These are phyloP conservation scores for Phrynocephalus vlangalii DNA, from an alignment of 2,797 vertebrate species.

Conservation along the genomic window DNA sequence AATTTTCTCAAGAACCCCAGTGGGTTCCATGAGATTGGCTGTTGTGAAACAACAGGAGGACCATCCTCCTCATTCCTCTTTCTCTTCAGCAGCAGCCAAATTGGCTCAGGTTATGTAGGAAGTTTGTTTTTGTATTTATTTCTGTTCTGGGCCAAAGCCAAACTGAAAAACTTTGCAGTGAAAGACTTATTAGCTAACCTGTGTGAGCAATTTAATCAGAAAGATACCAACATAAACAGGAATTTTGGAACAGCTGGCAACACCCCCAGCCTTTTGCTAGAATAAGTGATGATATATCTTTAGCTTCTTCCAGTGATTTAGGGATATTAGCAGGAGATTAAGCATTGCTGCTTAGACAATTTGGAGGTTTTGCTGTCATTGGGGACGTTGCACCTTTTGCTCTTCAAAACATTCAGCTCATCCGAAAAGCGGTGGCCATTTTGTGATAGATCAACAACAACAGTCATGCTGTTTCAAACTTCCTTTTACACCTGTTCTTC, in stretches of 20 bases:
- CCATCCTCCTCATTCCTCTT: neutral
- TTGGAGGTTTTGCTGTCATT: constrained; percentile 49
- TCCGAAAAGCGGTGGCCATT: neutral
- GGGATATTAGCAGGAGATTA: constrained; percentile 47
- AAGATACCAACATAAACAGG: constrained; percentile 59
- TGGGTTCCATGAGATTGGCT: neutral
- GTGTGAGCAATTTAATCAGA: constrained; percentile 43
- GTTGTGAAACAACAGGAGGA: neutral
- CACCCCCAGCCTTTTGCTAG: constrained; percentile 21
- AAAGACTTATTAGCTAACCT: constrained; percentile 60
- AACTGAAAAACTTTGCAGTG: constrained; percentile 49
- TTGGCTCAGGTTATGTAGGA: constrained; percentile 9
- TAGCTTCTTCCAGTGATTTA: constrained; percentile 14
- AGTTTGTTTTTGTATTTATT: constrained; percentile 1
- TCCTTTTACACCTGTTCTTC: neutral
- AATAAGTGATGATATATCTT: constrained; percentile 20
- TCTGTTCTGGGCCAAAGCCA: constrained; percentile 40
- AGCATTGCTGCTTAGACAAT: constrained; percentile 24
- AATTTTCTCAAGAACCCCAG: neutral
- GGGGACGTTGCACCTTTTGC: neutral
- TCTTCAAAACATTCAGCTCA: neutral
- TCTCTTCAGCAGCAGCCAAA: constrained; percentile 8
- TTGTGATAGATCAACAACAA: neutral
- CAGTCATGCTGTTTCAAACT: neutral
- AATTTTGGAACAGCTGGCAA: constrained; percentile 34